Base-by-base conservation (phyloP, 2,113 vertebrate species). In the Syngnathus floridae region DNA sequence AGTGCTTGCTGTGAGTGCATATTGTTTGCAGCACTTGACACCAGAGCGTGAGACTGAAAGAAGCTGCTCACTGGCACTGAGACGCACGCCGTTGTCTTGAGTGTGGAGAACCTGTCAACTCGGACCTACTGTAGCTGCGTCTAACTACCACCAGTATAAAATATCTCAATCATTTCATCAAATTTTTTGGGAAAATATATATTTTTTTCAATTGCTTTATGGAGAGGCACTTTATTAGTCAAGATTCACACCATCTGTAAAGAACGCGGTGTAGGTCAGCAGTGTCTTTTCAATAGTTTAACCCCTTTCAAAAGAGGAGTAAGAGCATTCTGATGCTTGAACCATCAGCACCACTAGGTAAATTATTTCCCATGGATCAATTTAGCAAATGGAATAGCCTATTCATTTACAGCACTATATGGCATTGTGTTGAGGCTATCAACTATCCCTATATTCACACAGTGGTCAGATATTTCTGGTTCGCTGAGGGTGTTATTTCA, bases 1-100 rank as follows among this genome's bases (percentile, higher is more conserved):
- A 37, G 78, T 78, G 76, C 84, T 89, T 76, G 77, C 76, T 66
- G 78, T 85, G 79, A 90, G 87, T 88, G 82, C 81, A 84, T 88
- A 88, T 89, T 90, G 87, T 90, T 85, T 87, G 84, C 84, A 71
- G 82, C 85, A 87, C 88, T 90, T 90, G 87, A 89, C 86, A 84
- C 69, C 1, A 62, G 72, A 78, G 81, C 70, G 60, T 46, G 62
- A 68, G 72, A 71, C 77, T 82, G 84, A 82, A 82, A 73, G 82
- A 82, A 79, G 75, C 80, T 54, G 83, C 81, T 85, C 79, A 61
- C 78, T 58, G 74, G 76, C 78, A 76, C 89, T 83, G 74, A 80
- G 67, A 71, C 67, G 75, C 31, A 62, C 73, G 74, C 82, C 60
- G 75, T 78, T 64, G 77, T 78, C 80, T 86, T 81, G 66, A 67